phyloP scores from a whole-genome alignment of 2,888 invertebrate genomes.

The Orchesella flavescens region DNA sequence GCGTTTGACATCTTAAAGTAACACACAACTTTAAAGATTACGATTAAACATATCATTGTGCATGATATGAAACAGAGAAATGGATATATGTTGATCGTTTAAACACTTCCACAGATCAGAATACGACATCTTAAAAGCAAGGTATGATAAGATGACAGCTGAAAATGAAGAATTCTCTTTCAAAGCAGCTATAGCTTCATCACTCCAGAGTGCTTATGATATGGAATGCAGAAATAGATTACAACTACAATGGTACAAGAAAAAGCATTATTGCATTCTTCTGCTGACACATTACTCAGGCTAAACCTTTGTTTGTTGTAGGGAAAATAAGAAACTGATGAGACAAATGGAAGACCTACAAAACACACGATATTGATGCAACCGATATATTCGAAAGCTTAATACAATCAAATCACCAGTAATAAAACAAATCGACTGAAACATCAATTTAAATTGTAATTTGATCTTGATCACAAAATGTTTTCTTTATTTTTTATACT shows the following conservation, averaged over 20 bases:
- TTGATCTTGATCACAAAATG: constrained; percentile 32
- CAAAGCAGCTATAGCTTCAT: constrained; percentile 41
- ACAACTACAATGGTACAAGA: constrained; percentile 56
- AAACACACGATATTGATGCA: neutral
- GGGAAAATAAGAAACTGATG: constrained; percentile 57
- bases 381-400: neutral
- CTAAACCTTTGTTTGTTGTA: constrained; percentile 1
- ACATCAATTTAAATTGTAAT: neutral
- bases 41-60: too few relatives aligned
- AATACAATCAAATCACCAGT: neutral
- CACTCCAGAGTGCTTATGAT: constrained; percentile 60
- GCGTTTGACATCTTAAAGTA: too few relatives aligned
- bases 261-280: too few relatives aligned
- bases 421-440: neutral
- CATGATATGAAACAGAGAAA: too few relatives aligned
- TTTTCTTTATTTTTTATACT: constrained; percentile 18
- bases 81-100: too few relatives aligned
- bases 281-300: too few relatives aligned
- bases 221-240: constrained; percentile 53
- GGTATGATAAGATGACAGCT: constrained; percentile 37
- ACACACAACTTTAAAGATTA: too few relatives aligned
- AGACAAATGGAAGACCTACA: constrained; percentile 41
- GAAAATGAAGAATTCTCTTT: constrained; percentile 36
- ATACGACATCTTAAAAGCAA: constrained; percentile 46
- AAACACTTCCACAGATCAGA: constrained; percentile 22